Percentiles rank a stretch among this genome's conserved stretches.
phyloP scores from a whole-genome alignment of 2,888 invertebrate species.

The Netelia fuscicornis region DNA sequence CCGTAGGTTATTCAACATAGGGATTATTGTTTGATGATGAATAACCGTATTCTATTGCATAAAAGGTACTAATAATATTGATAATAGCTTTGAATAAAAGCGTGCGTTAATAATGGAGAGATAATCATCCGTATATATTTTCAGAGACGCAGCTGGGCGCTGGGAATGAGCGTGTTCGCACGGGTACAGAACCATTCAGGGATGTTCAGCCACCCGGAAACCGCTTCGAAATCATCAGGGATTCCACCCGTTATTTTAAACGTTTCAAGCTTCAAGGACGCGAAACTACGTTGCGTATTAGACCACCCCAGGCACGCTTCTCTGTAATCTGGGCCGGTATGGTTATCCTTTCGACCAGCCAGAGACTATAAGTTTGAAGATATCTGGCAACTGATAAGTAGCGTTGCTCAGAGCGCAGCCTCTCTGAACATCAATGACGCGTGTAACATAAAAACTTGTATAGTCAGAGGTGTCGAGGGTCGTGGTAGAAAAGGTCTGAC shows the following conservation, averaged over 20 bases:
- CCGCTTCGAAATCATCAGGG: slow-evolving; percentile 11
- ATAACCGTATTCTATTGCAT: too few relatives aligned
- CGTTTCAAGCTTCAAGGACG: slow-evolving; percentile 24
- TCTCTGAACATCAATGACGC: not conserved
- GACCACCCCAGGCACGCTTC: not conserved
- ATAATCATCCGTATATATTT: not conserved
- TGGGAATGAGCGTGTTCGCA: not conserved
- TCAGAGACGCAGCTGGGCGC: not conserved
- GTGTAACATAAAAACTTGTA: not conserved
- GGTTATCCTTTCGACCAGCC: not conserved
- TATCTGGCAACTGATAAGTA: not conserved
- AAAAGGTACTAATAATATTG: too few relatives aligned
- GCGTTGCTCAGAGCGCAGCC: not conserved
- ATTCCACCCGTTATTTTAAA: not conserved
- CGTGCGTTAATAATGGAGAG: too few relatives aligned
- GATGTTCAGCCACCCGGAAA: slow-evolving; percentile 24
- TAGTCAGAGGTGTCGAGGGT: slow-evolving; percentile 1
- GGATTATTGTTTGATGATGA: too few relatives aligned
- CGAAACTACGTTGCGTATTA: slow-evolving; percentile 5
- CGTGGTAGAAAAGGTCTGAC: slow-evolving; percentile 30
- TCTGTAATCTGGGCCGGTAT: not conserved
- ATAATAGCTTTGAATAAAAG: too few relatives aligned
- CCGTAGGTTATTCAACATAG: too few relatives aligned
- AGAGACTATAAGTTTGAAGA: slow-evolving; percentile 1
- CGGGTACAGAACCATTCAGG: not conserved